A percentile compares a stretch with the other conserved stretches of the same genome.
Evolutionary conservation across 2,797 vertebrate species (phyloP).

Genomic region (Myotis daubentonii): DNA sequence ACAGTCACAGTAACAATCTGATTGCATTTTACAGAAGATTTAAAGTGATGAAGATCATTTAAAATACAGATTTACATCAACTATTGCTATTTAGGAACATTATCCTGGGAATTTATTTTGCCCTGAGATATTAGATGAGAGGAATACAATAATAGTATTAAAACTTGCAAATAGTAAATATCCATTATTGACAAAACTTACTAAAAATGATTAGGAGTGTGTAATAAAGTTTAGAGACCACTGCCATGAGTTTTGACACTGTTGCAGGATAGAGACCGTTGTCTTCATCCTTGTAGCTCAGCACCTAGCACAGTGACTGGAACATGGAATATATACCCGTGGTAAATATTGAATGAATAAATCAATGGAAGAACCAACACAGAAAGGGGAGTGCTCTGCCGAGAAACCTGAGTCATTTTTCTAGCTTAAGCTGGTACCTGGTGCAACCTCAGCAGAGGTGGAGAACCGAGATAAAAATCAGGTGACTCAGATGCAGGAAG

Average conservation of each 20-base stretch:
- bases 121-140: neutral
- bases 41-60: slow-evolving; percentile 22
- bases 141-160: neutral
- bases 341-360: neutral
- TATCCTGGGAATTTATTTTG: neutral
- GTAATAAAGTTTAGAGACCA: neutral
- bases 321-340: neutral
- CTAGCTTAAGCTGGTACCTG: neutral
- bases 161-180: slow-evolving; percentile 31
- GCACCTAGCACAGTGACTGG: neutral
- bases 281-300: neutral
- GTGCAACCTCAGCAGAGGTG: neutral
- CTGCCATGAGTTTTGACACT: neutral
- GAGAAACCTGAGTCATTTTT: neutral
- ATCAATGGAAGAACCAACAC: neutral
- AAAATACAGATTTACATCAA: slow-evolving; percentile 34
- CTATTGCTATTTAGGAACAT: neutral
- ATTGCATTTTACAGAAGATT: slow-evolving; percentile 1
- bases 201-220: neutral
- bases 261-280: neutral
- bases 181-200: neutral
- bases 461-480: neutral
- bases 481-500: slow-evolving; percentile 47
- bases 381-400: neutral
- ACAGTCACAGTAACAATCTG: neutral